A percentile compares a stretch with the other conserved stretches of the same genome.
These are phyloP conservation scores for Chymomyza costata DNA, from an alignment of 1,140 invertebrate species.

Conservation along the genomic window DNA sequence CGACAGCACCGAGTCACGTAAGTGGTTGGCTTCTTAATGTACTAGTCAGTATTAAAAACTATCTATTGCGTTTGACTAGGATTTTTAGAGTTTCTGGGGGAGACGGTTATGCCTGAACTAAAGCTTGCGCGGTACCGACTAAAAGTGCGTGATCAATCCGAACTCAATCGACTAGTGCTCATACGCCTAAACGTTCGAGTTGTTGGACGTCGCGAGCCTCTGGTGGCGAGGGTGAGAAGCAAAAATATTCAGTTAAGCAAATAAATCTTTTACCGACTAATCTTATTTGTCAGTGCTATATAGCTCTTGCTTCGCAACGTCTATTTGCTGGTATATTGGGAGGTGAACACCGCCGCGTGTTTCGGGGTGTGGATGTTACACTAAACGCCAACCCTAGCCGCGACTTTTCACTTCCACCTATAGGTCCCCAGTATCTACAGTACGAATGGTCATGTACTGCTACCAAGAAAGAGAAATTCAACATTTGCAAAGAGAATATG, in stretches of 20 bases:
- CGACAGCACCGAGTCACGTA: slow-evolving; percentile 33
- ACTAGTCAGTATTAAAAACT: background rate
- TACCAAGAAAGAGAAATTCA: background rate
- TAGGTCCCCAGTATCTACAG: slow-evolving; percentile 3
- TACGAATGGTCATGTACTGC: slow-evolving; percentile 20
- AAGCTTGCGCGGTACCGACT: slow-evolving; percentile 27
- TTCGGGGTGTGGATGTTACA: slow-evolving; percentile 11
- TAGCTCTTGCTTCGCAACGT: slow-evolving; percentile 32
- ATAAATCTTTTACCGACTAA: background rate
- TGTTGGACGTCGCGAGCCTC: slow-evolving; percentile 22
- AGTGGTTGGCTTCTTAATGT: too few species aligned
- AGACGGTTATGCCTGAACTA: slow-evolving; percentile 24
- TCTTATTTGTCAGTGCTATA: slow-evolving; percentile 19
- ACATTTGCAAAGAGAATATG: slow-evolving; percentile 25
- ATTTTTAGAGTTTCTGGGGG: slow-evolving; percentile 29
- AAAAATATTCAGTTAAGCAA: background rate
- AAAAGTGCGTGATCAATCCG: slow-evolving; percentile 21
- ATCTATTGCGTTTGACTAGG: slow-evolving; percentile 4
- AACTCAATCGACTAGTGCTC: slow-evolving; percentile 25
- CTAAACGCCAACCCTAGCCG: slow-evolving; percentile 20
- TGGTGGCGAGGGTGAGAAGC: slow-evolving; percentile 30
- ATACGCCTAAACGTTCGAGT: slow-evolving; percentile 30
- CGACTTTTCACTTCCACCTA: slow-evolving; percentile 19
- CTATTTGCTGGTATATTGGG: slow-evolving; percentile 29
- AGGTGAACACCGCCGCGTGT: slow-evolving; percentile 26